phyloP scores from a whole-genome alignment of 2,113 vertebrate species.

The Zapus hudsonius region DNA sequence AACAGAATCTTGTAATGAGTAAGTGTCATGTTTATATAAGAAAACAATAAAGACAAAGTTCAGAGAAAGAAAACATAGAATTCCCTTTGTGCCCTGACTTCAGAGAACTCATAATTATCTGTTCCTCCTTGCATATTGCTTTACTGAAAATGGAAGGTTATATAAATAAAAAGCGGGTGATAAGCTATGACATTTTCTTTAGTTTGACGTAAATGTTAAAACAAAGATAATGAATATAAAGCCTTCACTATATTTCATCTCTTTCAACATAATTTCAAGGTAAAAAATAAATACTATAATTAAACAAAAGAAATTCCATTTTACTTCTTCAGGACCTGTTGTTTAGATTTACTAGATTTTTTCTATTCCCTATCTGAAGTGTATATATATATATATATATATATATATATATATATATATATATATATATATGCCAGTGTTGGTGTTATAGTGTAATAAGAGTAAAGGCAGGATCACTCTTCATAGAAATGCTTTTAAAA shows the following conservation, averaged over 20 bases:
- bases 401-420: too few species aligned
- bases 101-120: not conserved
- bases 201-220: not conserved
- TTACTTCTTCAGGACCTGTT: not conserved
- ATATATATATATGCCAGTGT: not conserved
- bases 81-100: not conserved
- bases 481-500: not conserved
- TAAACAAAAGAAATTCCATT: not conserved
- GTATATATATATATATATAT: too few species aligned
- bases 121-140: not conserved
- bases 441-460: not conserved
- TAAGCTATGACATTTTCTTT: not conserved
- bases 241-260: not conserved
- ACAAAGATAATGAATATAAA: not conserved
- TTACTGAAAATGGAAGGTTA: not conserved
- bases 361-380: not conserved
- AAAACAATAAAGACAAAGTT: conserved; percentile 29
- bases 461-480: not conserved
- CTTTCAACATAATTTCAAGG: not conserved
- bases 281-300: not conserved
- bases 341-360: not conserved
- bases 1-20: not conserved
- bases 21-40: not conserved
- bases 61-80: not conserved
- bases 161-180: not conserved